These are phyloP conservation scores for Platyscapa corneri DNA, from an alignment of 1,140 invertebrate genomes.

Conservation along the genomic window DNA sequence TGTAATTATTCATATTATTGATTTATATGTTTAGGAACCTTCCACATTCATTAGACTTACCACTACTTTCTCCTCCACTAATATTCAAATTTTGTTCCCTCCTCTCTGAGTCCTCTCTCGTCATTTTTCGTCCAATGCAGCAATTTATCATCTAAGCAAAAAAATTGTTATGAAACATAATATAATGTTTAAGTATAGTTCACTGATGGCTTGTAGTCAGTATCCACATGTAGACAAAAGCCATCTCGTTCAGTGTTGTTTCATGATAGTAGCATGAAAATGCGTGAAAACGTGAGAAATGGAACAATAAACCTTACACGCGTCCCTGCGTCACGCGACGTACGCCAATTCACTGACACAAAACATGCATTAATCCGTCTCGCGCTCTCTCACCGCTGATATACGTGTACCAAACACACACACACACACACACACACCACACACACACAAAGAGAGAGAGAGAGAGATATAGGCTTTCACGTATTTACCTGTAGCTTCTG, in stretches of 20 bases:
- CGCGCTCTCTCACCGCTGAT: background rate
- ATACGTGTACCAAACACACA: too few relatives aligned
- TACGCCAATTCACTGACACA: background rate
- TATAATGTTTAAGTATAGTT: background rate
- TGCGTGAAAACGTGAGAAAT: slow-evolving; percentile 52
- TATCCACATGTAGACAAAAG: background rate
- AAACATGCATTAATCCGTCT: slow-evolving; percentile 4
- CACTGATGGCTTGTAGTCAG: background rate
- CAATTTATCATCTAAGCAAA: slow-evolving; percentile 92
- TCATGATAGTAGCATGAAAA: background rate
- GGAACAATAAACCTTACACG: slow-evolving; percentile 41
- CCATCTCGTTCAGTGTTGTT: background rate
- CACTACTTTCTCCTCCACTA: slow-evolving; percentile 63
- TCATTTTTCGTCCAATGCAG: slow-evolving; percentile 87
- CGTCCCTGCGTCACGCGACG: background rate
- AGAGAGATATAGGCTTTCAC: too few relatives aligned
- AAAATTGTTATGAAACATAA: slow-evolving; percentile 24
- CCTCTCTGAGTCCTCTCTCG: slow-evolving; percentile 73
- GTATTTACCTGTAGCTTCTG: slow-evolving; percentile 86
- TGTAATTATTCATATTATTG: too few relatives aligned
- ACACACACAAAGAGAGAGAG: too few relatives aligned
- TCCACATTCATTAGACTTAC: slow-evolving; percentile 16
- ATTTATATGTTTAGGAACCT: background rate
- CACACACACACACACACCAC: too few relatives aligned
- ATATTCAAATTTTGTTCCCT: slow-evolving; percentile 61